These are phyloP conservation scores for Drosophila micromelanica DNA, from an alignment of 1,140 invertebrate genomes.

Conservation along the genomic window DNA sequence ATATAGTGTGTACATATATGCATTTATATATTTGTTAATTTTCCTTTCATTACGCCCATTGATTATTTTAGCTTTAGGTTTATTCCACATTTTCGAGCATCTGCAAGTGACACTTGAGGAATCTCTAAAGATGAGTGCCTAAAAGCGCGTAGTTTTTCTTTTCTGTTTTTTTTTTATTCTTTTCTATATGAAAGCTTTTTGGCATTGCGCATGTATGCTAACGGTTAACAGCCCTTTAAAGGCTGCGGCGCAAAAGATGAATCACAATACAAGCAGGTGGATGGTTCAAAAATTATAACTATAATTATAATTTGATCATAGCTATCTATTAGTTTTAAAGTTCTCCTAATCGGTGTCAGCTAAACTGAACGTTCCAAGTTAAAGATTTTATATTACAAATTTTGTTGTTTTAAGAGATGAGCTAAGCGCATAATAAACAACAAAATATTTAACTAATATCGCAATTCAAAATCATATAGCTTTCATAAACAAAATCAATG, in stretches of 20 bases:
- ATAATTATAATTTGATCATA: too few relatives aligned
- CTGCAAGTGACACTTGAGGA: slow-evolving; percentile 53
- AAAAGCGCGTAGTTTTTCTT: background rate
- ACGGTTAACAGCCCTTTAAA: slow-evolving; percentile 13
- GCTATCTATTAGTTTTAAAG: too few relatives aligned
- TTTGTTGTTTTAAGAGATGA: too few relatives aligned
- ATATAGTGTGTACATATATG: slow-evolving; percentile 7
- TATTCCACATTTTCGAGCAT: slow-evolving; percentile 26
- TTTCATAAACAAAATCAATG: too few relatives aligned
- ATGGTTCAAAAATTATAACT: too few relatives aligned
- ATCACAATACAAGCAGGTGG: slow-evolving; percentile 30
- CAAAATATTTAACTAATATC: too few relatives aligned
- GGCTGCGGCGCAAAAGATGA: slow-evolving; percentile 64
- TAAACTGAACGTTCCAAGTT: too few relatives aligned
- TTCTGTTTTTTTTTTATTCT: background rate
- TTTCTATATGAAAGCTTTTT: slow-evolving; percentile 12
- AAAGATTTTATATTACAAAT: too few relatives aligned
- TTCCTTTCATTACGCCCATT: slow-evolving; percentile 67
- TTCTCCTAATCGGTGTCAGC: too few relatives aligned
- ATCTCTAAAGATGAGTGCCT: slow-evolving; percentile 27
- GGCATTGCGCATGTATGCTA: slow-evolving; percentile 57
- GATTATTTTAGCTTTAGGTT: slow-evolving; percentile 63
- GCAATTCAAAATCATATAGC: too few relatives aligned
- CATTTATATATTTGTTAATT: slow-evolving; percentile 6
- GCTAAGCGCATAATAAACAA: too few relatives aligned